phyloP scores from a whole-genome alignment of 2,888 invertebrate species.

The Standfussiana lucernea region DNA sequence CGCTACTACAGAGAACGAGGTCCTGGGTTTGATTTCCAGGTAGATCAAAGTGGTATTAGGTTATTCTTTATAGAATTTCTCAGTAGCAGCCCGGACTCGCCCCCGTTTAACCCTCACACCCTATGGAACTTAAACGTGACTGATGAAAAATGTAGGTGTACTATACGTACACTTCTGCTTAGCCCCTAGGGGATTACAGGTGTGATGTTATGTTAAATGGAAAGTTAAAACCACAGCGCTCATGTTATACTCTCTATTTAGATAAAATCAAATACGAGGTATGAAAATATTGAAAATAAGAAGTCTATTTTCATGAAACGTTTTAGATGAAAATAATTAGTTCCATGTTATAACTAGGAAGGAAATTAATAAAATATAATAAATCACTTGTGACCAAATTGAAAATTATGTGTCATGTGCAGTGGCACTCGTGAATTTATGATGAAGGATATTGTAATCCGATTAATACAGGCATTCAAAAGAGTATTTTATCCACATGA shows the following conservation, averaged over 20 bases:
- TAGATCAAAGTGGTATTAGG: too few species aligned
- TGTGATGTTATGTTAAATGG: neutral
- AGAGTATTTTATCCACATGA: neutral
- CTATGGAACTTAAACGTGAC: neutral
- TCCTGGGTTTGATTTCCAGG: too few species aligned
- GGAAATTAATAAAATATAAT: too few species aligned
- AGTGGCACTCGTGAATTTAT: neutral
- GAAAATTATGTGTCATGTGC: neutral
- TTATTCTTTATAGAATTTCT: too few species aligned
- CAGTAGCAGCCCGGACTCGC: too few species aligned
- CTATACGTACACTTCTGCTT: neutral
- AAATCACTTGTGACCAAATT: neutral
- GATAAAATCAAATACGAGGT: neutral
- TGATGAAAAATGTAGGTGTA: neutral
- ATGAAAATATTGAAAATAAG: neutral
- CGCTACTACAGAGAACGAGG: too few species aligned
- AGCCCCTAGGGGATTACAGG: neutral
- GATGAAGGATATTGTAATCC: neutral
- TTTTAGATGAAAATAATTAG: neutral
- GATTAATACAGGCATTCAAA: neutral
- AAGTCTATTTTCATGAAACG: neutral
- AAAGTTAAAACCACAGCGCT: neutral
- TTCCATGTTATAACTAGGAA: neutral
- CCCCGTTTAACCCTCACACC: too few species aligned
- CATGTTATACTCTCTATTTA: neutral